Evolutionary conservation across 2,113 vertebrate species (phyloP), one percentile per base, ranked within the genome.

Genomic region (Phrynosoma platyrhinos): DNA sequence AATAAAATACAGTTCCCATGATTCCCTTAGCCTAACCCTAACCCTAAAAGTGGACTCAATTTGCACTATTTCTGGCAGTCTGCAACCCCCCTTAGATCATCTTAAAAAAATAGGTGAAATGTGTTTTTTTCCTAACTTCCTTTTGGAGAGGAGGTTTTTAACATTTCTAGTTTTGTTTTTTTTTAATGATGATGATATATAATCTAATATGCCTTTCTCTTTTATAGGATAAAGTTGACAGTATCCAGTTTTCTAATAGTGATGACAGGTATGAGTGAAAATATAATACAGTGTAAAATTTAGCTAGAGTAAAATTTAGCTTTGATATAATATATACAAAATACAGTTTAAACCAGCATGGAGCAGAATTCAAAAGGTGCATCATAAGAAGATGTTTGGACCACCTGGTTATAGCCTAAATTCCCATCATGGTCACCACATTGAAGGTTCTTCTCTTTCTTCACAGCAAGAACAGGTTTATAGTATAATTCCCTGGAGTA

Each of bases 191-290:
- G 64, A 21, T 18, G 47, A 47, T 47, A 47, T 47, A 5, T 66
- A 13, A 72, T 87, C 27, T 88, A 62, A 94, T 4, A 27, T 71
- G 18, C 8, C 21, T 82, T 0, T 68, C 85, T 78, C 52, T 78
- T 62, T 83, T 95, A 36, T 81, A 99, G 99, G 98, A 99, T 93
- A 99, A 99, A 97, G 98, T 99, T 84, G 99, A 99, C 95, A 99
- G 98, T 94, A 99, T 99, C 92, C 98, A 99, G 52, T 99, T 99
- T 94, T 98, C 98, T 93, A 98, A 99, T 93, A 96, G 92, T 53
- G 97, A 98, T 90, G 98, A 99, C 93, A 97, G 99, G 99, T 99
- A 97, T 87, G 96, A 94, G 78, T 64, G 80, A 2, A 9, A 75
- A 14, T 80, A 32, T 83, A 79, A 5, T 84, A 0, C 47, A 85